These are phyloP conservation scores for Sturnus vulgaris DNA, from an alignment of 2,113 vertebrate genomes.

Conservation along the genomic window DNA sequence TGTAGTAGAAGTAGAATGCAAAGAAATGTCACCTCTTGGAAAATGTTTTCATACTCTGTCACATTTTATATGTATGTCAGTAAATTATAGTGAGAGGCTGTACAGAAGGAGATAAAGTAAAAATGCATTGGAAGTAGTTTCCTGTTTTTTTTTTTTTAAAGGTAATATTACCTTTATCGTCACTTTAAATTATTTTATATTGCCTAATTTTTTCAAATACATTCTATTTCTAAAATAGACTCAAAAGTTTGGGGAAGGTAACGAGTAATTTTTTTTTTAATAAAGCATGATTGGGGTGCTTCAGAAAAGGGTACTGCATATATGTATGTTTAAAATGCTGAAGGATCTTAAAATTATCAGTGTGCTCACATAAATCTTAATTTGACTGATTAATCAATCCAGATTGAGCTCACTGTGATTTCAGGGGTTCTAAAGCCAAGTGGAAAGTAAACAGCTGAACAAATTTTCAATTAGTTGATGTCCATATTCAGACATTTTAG, in stretches of 20 bases:
- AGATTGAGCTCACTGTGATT: not conserved
- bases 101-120: not conserved
- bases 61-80: not conserved
- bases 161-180: not conserved
- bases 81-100: conserved; percentile 2
- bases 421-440: not conserved
- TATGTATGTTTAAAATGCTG: not conserved
- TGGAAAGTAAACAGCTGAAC: not conserved
- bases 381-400: not conserved
- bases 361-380: not conserved
- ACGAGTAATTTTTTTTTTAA: not conserved
- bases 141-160: not conserved
- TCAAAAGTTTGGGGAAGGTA: not conserved
- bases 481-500: not conserved
- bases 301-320: not conserved
- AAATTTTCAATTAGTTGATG: not conserved
- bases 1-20: not conserved
- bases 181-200: not conserved
- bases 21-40: not conserved
- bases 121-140: not conserved
- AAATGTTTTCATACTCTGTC: conserved; percentile 1
- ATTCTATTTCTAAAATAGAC: not conserved
- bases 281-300: not conserved
- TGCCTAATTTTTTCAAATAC: not conserved
- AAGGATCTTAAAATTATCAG: not conserved